A percentile compares a stretch with the other conserved stretches of the same genome.
phyloP scores from a whole-genome alignment of 2,113 vertebrate species.

The Gymnocephalus cernua region DNA sequence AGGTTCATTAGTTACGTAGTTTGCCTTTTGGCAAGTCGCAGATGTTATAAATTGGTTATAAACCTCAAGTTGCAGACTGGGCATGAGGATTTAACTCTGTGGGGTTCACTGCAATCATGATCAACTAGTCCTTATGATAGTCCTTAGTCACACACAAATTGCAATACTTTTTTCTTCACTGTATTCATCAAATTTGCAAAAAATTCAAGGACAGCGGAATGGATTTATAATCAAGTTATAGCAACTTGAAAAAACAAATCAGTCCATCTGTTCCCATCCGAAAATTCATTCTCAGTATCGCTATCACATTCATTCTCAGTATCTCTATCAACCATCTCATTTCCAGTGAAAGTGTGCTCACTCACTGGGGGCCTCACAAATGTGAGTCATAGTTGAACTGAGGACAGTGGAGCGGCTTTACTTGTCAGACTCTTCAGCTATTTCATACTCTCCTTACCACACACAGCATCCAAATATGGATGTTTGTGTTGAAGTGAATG shows the following conservation, averaged over 20 bases:
- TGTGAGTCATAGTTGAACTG: conserved; percentile 74
- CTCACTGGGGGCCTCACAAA: conserved; percentile 48
- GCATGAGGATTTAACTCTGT: conserved; percentile 44
- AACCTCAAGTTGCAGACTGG: conserved; percentile 55
- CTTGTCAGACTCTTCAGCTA: conserved; percentile 57
- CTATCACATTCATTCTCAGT: conserved; percentile 39
- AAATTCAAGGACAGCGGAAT: background rate
- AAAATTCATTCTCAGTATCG: conserved; percentile 43
- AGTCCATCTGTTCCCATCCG: background rate
- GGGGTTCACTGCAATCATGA: conserved; percentile 49
- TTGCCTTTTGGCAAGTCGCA: conserved; percentile 71
- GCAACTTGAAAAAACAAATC: conserved; percentile 9
- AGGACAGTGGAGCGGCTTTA: conserved; percentile 64
- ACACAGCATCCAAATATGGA: conserved; percentile 32
- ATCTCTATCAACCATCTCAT: conserved; percentile 55
- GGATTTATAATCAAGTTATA: background rate
- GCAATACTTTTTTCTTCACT: conserved; percentile 16
- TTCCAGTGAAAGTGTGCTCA: conserved; percentile 59
- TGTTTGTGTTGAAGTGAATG: conserved; percentile 23
- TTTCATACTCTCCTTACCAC: conserved; percentile 46
- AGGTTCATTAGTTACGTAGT: conserved; percentile 72
- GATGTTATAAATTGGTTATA: conserved; percentile 67
- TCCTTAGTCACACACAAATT: conserved; percentile 30
- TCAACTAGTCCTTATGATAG: conserved; percentile 26
- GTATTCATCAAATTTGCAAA: too few species aligned